Evolutionary conservation across 2,113 vertebrate species (phyloP).

Genomic region (Colossoma macropomum): DNA sequence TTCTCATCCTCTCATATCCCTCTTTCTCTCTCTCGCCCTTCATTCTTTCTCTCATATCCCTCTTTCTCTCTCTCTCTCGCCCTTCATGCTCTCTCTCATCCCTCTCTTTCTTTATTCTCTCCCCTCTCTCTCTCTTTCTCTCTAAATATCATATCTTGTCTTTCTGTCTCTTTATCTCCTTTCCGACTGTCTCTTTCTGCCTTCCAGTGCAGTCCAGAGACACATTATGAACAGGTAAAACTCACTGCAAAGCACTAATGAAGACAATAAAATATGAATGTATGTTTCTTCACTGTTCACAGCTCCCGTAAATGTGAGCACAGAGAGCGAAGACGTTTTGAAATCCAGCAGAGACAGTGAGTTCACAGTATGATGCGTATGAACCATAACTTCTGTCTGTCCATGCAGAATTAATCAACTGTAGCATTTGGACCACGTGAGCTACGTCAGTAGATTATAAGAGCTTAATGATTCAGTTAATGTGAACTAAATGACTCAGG

Average conservation of each 20-base stretch:
- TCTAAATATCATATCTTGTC: not conserved
- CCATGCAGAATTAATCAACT: constrained; percentile 27
- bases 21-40: not conserved
- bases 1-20: too few relatives aligned
- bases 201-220: not conserved
- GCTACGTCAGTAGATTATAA: constrained; percentile 22
- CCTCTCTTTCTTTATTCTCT: too few relatives aligned
- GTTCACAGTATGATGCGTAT: not conserved
- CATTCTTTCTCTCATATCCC: too few relatives aligned
- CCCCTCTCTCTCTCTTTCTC: not conserved
- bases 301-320: not conserved
- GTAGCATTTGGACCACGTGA: constrained; percentile 14
- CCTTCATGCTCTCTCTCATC: not conserved
- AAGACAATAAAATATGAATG: not conserved
- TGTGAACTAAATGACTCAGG: constrained; percentile 18
- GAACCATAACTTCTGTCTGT: constrained; percentile 1
- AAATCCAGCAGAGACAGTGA: not conserved
- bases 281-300: not conserved
- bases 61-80: not conserved
- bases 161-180: constrained; percentile 1
- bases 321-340: not conserved
- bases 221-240: not conserved
- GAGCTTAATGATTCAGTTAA: constrained; percentile 31
- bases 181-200: constrained; percentile 7
- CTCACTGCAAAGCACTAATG: not conserved